These are phyloP conservation scores for Hyles vespertilio DNA, from an alignment of 1,140 invertebrate species.

Conservation along the genomic window DNA sequence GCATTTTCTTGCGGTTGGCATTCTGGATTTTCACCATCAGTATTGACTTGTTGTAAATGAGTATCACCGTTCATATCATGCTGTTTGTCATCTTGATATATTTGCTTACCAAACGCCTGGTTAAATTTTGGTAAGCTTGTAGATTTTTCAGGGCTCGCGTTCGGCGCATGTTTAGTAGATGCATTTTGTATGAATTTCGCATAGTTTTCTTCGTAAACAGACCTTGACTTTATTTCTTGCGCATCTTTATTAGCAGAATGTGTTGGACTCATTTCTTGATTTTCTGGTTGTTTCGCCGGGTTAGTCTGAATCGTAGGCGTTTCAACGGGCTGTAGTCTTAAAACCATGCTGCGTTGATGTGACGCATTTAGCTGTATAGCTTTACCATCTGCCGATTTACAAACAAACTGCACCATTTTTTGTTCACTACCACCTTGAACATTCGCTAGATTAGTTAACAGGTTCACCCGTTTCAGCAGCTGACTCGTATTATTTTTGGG, in stretches of 20 bases:
- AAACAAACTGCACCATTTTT: conserved; percentile 77
- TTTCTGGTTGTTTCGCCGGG: conserved; percentile 40
- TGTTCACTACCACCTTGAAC: conserved; percentile 70
- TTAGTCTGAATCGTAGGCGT: conserved; percentile 40
- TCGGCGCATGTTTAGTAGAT: conserved; percentile 40
- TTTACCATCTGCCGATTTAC: conserved; percentile 77
- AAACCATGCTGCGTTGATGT: conserved; percentile 69
- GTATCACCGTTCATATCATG: conserved; percentile 41
- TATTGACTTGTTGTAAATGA: conserved; percentile 37
- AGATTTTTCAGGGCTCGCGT: conserved; percentile 41
- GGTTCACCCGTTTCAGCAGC: conserved; percentile 68
- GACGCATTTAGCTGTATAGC: conserved; percentile 71
- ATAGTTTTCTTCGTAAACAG: conserved; percentile 76
- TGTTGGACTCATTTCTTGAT: conserved; percentile 38
- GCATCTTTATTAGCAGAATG: conserved; percentile 32
- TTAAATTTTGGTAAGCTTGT: conserved; percentile 84
- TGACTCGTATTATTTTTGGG: conserved; percentile 58
- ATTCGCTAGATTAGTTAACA: conserved; percentile 69
- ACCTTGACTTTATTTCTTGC: conserved; percentile 71
- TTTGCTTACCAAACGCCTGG: conserved; percentile 84
- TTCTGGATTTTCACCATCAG: conserved; percentile 37
- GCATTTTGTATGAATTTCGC: conserved; percentile 73
- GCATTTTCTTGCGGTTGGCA: conserved; percentile 46
- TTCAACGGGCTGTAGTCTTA: conserved; percentile 66
- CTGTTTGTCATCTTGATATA: conserved; percentile 73